phyloP scores from a whole-genome alignment of 92 coral and sea anemone species.

The Nematostella vectensis region DNA sequence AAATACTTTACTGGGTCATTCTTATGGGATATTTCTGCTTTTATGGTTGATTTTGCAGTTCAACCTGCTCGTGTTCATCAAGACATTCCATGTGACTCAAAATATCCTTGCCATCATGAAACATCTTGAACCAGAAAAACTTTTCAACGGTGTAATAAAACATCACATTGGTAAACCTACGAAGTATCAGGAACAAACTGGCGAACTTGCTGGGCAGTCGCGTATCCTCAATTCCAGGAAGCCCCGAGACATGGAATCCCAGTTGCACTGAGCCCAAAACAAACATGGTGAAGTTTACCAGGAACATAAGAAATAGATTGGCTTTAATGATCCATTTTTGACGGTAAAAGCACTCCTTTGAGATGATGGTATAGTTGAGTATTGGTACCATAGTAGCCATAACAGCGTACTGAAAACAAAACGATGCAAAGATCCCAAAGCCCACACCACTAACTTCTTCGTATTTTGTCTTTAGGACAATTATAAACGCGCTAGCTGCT shows the following conservation, averaged over 20 bases:
- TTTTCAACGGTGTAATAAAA: slow-evolving; percentile 1
- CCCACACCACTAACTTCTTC: not conserved
- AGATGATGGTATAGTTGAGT: slow-evolving; percentile 8
- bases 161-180: slow-evolving; percentile 3
- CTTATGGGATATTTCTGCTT: too few relatives aligned
- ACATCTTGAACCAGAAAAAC: slow-evolving; percentile 10
- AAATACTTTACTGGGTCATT: too few relatives aligned
- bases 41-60: too few relatives aligned
- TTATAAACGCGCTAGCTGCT: not conserved
- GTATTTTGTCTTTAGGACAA: slow-evolving; percentile 3
- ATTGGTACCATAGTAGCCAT: slow-evolving; percentile 4
- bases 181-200: slow-evolving; percentile 1
- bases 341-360: not conserved
- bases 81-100: slow-evolving; percentile 8
- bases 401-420: slow-evolving; percentile 1
- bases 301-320: not conserved
- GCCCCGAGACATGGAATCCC: slow-evolving; percentile 6
- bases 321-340: not conserved
- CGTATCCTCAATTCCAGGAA: not conserved
- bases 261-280: slow-evolving; percentile 7
- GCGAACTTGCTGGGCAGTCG: not conserved
- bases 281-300: slow-evolving; percentile 3
- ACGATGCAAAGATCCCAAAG: not conserved
- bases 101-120: slow-evolving; percentile 5
- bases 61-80: too few relatives aligned